Conservation (phyloP, 1,140 invertebrate genomes). For the Venturia canescens region DNA sequence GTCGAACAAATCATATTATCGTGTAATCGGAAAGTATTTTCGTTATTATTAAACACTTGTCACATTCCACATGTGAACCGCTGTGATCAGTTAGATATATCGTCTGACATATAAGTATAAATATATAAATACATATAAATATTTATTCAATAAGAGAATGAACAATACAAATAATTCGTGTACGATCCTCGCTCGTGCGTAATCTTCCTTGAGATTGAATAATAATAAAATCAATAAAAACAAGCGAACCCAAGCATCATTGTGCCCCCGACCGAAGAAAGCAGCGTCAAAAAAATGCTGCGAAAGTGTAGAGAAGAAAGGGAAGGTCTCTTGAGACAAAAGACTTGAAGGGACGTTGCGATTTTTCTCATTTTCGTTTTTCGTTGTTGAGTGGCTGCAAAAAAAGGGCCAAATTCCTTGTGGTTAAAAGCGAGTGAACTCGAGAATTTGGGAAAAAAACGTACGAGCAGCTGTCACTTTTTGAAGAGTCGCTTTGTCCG, state of each 20-base stretch:
- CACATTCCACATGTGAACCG: slow-evolving; percentile 60
- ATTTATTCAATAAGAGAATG: slow-evolving; percentile 19
- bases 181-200: slow-evolving; percentile 11
- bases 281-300: too few relatives aligned
- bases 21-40: slow-evolving; percentile 34
- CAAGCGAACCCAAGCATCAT: neutral
- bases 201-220: neutral
- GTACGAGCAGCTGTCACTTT: too few relatives aligned
- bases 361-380: neutral
- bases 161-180: slow-evolving; percentile 33
- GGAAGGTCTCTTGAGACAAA: neutral
- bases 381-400: too few relatives aligned
- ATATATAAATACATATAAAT: neutral
- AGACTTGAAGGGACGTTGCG: neutral
- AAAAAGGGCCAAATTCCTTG: too few relatives aligned
- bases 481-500: too few relatives aligned
- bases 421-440: too few relatives aligned
- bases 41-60: slow-evolving; percentile 34
- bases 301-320: too few relatives aligned
- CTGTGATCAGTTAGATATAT: slow-evolving; percentile 62
- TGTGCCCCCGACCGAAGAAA: neutral
- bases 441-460: too few relatives aligned
- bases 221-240: neutral
- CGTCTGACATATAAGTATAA: slow-evolving; percentile 26
- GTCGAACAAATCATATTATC: slow-evolving; percentile 5